phyloP scores from a whole-genome alignment of 1,140 invertebrate species.

The Metaphire vulgaris region DNA sequence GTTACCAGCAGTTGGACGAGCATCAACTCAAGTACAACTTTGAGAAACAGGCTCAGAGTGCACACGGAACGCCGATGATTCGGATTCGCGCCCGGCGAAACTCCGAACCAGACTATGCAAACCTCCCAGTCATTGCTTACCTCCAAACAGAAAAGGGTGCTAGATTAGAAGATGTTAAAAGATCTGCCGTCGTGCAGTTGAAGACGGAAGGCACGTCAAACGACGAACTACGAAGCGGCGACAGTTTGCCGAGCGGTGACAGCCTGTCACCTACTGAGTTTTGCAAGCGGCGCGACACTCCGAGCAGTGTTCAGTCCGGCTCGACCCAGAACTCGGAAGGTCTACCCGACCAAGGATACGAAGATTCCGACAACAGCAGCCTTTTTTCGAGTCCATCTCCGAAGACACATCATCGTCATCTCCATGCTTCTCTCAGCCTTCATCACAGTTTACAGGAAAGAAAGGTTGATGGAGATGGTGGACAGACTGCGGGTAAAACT shows the following conservation, averaged over 20 bases:
- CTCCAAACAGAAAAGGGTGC: slow-evolving; percentile 5
- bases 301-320: slow-evolving; percentile 30
- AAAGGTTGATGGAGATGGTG: slow-evolving; percentile 53
- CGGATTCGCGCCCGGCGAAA: slow-evolving; percentile 21
- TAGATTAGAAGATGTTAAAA: background rate
- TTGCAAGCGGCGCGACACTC: slow-evolving; percentile 25
- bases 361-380: slow-evolving; percentile 41
- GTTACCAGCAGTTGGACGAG: background rate
- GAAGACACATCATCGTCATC: slow-evolving; percentile 30
- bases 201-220: background rate
- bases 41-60: background rate
- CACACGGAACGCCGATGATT: background rate
- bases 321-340: slow-evolving; percentile 8
- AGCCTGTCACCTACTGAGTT: slow-evolving; percentile 24
- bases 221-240: slow-evolving; percentile 20
- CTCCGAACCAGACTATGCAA: slow-evolving; percentile 47
- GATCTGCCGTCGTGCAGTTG: background rate
- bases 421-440: slow-evolving; percentile 38
- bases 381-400: slow-evolving; percentile 34
- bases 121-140: slow-evolving; percentile 34
- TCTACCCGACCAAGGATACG: slow-evolving; percentile 41
- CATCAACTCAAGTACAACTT: slow-evolving; percentile 4
- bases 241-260: slow-evolving; percentile 24
- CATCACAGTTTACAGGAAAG: slow-evolving; percentile 57
- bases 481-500: slow-evolving; percentile 27